A percentile compares a stretch with the other conserved stretches of the same genome.
Conservation (phyloP, 2,113 vertebrate genomes). For the Actenoides lindsayi region DNA sequence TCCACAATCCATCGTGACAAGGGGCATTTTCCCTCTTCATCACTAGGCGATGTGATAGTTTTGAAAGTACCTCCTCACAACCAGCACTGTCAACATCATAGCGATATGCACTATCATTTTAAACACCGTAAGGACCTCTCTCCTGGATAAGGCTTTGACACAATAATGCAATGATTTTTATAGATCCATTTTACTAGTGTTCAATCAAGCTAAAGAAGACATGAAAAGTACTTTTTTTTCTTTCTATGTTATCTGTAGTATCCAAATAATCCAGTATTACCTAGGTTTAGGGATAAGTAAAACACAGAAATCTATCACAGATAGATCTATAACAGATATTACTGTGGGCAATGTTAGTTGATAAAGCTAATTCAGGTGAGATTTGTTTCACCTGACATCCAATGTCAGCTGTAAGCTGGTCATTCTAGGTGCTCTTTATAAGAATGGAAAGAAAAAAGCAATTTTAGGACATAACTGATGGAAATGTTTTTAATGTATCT, state of each 20-base stretch:
- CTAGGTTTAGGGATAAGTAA: neutral
- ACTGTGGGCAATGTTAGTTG: neutral
- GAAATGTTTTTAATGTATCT: neutral
- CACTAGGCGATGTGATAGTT: neutral
- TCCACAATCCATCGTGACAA: neutral
- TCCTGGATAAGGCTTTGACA: neutral
- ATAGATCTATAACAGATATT: no score
- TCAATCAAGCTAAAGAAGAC: neutral
- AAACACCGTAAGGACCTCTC: neutral
- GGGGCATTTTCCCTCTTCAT: neutral
- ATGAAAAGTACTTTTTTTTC: neutral
- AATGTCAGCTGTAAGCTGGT: neutral
- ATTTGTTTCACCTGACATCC: neutral
- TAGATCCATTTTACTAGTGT: neutral
- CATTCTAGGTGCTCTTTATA: neutral
- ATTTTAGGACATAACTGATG: neutral
- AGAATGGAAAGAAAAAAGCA: neutral
- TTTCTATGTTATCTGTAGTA: neutral
- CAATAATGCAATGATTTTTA: neutral
- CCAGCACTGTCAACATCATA: neutral
- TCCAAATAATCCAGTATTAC: neutral
- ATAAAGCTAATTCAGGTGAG: neutral
- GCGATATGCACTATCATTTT: neutral
- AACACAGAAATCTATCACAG: neutral
- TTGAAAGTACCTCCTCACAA: neutral